Evolutionary conservation across 2,113 vertebrate species (phyloP).

Genomic region (Sciurus niger): DNA sequence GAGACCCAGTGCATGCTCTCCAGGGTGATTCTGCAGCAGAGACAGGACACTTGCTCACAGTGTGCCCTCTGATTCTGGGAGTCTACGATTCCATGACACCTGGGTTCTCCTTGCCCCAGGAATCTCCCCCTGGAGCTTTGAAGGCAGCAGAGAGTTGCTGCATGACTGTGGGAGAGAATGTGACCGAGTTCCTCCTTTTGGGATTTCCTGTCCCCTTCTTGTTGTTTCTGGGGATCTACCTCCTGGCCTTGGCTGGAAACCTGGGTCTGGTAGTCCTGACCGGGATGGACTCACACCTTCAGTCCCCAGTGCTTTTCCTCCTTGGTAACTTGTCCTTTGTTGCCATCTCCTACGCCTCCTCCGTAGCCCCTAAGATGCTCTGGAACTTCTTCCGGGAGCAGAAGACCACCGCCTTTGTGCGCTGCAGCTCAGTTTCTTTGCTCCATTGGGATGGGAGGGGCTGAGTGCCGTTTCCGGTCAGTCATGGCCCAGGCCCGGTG

Average conservation of each 20-base stretch:
- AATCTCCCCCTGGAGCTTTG: neutral
- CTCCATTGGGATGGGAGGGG: slow-evolving; percentile 61
- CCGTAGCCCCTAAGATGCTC: slow-evolving; percentile 55
- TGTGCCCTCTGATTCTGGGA: neutral
- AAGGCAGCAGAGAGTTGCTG: neutral
- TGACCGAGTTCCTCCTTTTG: slow-evolving; percentile 23
- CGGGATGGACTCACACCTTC: slow-evolving; percentile 2
- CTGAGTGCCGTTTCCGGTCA: slow-evolving; percentile 58
- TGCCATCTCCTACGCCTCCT: slow-evolving; percentile 28
- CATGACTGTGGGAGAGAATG: neutral
- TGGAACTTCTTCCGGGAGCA: slow-evolving; percentile 62
- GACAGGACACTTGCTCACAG: neutral
- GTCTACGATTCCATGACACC: neutral
- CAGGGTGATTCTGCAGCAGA: neutral
- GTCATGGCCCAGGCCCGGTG: slow-evolving; percentile 77
- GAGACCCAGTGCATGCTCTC: neutral
- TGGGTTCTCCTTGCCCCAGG: neutral
- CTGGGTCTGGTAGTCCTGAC: slow-evolving; percentile 47
- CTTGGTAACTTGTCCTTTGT: slow-evolving; percentile 62
- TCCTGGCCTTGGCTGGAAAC: slow-evolving; percentile 52
- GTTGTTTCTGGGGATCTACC: slow-evolving; percentile 45
- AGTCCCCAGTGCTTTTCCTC: slow-evolving; percentile 52
- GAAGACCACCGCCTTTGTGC: slow-evolving; percentile 53
- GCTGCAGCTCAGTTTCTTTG: slow-evolving; percentile 68
- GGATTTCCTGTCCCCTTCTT: slow-evolving; percentile 64